Percentiles rank a stretch among this genome's conserved stretches.
Conservation (phyloP, 2,888 invertebrate species). For the Drosophila vallismaia region DNA sequence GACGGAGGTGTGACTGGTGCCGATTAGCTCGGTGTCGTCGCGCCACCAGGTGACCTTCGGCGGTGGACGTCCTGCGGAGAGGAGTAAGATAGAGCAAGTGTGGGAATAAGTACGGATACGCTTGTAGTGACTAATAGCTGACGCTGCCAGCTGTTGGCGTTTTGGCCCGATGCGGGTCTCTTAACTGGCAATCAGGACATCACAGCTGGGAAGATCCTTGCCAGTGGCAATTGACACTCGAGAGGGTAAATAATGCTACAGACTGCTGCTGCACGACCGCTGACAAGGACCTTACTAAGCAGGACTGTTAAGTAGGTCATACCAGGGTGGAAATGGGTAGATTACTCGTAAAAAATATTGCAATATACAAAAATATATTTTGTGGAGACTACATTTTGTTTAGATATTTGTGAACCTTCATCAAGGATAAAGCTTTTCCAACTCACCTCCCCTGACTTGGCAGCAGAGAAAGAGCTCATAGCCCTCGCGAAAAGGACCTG, state of each 20-base stretch:
- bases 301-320: slow-evolving; percentile 32
- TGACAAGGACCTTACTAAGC: slow-evolving; percentile 22
- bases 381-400: too few relatives aligned
- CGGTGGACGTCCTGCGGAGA: slow-evolving; percentile 88
- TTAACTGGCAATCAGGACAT: slow-evolving; percentile 5
- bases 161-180: slow-evolving; percentile 16
- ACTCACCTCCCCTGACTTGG: slow-evolving; percentile 93
- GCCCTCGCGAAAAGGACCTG: slow-evolving; percentile 94
- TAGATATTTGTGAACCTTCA: too few relatives aligned
- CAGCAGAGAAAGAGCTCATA: slow-evolving; percentile 93
- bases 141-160: slow-evolving; percentile 8
- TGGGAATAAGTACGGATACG: not conserved
- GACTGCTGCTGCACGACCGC: slow-evolving; percentile 20
- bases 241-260: slow-evolving; percentile 38
- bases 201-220: slow-evolving; percentile 12
- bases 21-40: slow-evolving; percentile 89
- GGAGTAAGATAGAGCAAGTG: not conserved
- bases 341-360: not conserved
- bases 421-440: not conserved
- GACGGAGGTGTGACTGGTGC: slow-evolving; percentile 87
- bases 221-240: slow-evolving; percentile 32
- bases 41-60: slow-evolving; percentile 94
- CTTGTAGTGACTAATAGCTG: slow-evolving; percentile 2
- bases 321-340: slow-evolving; percentile 1
- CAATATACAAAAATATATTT: too few relatives aligned